Conservation (phyloP, 1,140 invertebrate species). For the Listronotus bonariensis region DNA sequence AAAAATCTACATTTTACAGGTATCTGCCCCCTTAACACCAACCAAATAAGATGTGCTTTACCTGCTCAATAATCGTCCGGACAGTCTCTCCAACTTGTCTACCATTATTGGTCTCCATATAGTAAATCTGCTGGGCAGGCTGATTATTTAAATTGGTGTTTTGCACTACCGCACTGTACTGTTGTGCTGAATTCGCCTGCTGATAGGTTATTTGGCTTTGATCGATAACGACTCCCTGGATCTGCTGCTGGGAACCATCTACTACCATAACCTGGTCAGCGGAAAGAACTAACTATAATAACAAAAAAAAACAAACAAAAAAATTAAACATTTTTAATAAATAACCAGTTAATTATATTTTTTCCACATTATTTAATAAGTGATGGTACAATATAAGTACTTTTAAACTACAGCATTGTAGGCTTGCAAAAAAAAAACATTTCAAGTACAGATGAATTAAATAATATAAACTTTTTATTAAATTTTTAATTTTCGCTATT, state of each 20-base stretch:
- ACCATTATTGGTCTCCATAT: slow-evolving; percentile 24
- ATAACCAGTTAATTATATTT: too few species aligned
- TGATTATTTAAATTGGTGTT: slow-evolving; percentile 17
- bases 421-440: too few species aligned
- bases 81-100: slow-evolving; percentile 7
- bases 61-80: slow-evolving; percentile 24
- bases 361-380: too few species aligned
- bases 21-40: too few species aligned
- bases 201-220: slow-evolving; percentile 11
- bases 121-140: slow-evolving; percentile 22
- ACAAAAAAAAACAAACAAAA: background rate
- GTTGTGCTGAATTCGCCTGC: slow-evolving; percentile 4
- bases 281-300: slow-evolving; percentile 41
- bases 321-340: too few species aligned
- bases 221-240: slow-evolving; percentile 35
- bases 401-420: too few species aligned
- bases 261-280: slow-evolving; percentile 49
- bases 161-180: slow-evolving; percentile 17
- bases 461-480: too few species aligned
- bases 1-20: too few species aligned
- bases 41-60: too few species aligned
- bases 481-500: too few species aligned
- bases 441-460: too few species aligned
- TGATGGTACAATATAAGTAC: too few species aligned
- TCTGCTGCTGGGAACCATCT: slow-evolving; percentile 39